A percentile compares a stretch with the other conserved stretches of the same genome.
phyloP scores from a whole-genome alignment of 2,797 vertebrate genomes.

The Platalea minor region DNA sequence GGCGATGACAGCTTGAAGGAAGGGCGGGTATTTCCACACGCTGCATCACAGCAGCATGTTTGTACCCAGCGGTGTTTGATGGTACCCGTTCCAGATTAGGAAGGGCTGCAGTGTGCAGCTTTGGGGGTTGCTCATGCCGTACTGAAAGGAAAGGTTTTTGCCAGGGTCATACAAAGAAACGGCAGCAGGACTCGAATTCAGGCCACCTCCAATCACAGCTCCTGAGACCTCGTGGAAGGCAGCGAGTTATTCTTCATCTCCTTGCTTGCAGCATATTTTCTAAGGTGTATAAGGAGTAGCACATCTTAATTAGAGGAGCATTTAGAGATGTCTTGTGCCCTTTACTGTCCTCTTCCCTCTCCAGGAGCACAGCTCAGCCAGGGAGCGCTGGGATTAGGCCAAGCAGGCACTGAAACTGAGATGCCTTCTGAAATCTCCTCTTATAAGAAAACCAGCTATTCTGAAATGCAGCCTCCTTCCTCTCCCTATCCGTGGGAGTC shows the following conservation, averaged over 20 bases:
- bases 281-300: background rate
- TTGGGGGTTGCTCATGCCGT: background rate
- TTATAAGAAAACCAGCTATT: background rate
- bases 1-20: background rate
- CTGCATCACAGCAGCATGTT: background rate
- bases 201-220: background rate
- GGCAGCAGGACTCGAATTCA: background rate
- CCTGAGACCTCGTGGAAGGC: background rate
- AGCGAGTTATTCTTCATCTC: background rate
- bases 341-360: background rate
- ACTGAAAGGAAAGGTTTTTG: background rate
- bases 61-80: rapidly evolving
- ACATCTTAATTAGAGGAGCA: background rate
- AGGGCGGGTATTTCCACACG: background rate
- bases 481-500: background rate
- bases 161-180: background rate
- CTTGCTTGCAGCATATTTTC: background rate
- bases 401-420: background rate
- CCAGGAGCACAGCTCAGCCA: background rate
- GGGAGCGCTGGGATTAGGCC: background rate
- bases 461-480: background rate
- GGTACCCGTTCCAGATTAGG: background rate
- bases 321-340: background rate
- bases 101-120: background rate
- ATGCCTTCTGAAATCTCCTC: background rate